phyloP scores from a whole-genome alignment of 2,888 invertebrate species.

The Andrena haemorrhoa region DNA sequence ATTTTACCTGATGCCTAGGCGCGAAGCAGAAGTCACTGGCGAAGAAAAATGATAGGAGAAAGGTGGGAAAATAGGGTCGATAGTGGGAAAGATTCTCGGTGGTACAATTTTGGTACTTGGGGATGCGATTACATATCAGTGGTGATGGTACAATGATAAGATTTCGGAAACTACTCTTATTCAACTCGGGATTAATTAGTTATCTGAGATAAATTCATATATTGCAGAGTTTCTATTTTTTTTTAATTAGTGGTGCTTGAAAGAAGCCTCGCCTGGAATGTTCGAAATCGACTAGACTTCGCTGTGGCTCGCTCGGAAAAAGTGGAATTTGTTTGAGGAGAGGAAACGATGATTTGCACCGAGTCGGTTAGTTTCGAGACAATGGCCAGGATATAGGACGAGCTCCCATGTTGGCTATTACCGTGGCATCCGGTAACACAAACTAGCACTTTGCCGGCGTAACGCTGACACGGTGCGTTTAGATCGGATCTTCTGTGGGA shows the following conservation, averaged over 20 bases:
- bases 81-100: neutral
- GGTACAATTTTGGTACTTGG: neutral
- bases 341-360: constrained; percentile 63
- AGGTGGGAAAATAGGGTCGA: too few relatives aligned
- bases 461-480: constrained; percentile 73
- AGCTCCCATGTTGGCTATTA: constrained; percentile 78
- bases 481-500: constrained; percentile 67
- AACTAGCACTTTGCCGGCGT: constrained; percentile 82
- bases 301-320: neutral
- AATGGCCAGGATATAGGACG: constrained; percentile 70
- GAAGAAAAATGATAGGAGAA: neutral
- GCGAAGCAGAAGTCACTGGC: constrained; percentile 31
- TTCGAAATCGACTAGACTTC: constrained; percentile 21
- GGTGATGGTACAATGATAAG: too few relatives aligned
- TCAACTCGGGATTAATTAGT: too few relatives aligned
- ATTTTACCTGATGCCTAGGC: constrained; percentile 58
- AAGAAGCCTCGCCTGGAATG: neutral
- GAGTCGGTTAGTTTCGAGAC: constrained; percentile 57
- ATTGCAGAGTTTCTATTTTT: too few relatives aligned
- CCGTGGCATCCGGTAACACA: constrained; percentile 82
- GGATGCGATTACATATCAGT: too few relatives aligned
- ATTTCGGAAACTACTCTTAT: too few relatives aligned
- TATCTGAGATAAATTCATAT: too few relatives aligned
- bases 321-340: constrained; percentile 44
- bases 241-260: too few relatives aligned